Conservation (phyloP, 2,113 vertebrate genomes). For the Euleptes europaea region DNA sequence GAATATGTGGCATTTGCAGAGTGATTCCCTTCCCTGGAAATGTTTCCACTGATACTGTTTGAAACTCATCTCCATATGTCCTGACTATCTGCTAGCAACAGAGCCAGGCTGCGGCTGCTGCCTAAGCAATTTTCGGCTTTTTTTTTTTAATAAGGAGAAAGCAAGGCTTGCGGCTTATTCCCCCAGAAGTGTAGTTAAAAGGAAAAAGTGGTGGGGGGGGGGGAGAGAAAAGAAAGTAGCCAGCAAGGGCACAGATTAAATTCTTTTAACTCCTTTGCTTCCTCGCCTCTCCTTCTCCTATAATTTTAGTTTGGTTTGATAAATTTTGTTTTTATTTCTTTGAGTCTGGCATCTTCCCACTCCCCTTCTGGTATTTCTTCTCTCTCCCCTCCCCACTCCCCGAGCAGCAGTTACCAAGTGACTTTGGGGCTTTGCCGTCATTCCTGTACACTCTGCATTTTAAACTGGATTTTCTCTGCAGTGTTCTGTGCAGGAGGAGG, state of each 20-base stretch:
- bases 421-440: constrained; percentile 4
- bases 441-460: constrained; percentile 5
- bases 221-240: constrained; percentile 26
- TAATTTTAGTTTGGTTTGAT: constrained; percentile 11
- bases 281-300: rapidly evolving
- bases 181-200: constrained; percentile 70
- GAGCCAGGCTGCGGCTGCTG: constrained; percentile 74
- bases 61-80: constrained; percentile 55
- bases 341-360: neutral
- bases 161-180: constrained; percentile 64
- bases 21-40: constrained; percentile 55
- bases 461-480: neutral
- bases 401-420: constrained; percentile 12
- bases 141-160: constrained; percentile 74
- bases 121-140: constrained; percentile 79
- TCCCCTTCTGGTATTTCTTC: neutral
- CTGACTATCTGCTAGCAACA: constrained; percentile 67
- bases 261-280: constrained; percentile 64
- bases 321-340: neutral
- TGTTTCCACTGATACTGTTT: constrained; percentile 35
- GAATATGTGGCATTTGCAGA: constrained; percentile 62
- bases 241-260: constrained; percentile 54
- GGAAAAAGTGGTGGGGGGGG: constrained; percentile 49
- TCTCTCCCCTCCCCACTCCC: rapidly evolving
- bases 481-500: neutral